Base-by-base conservation (phyloP, 1,140 invertebrate species). In the Galendromus occidentalis region DNA sequence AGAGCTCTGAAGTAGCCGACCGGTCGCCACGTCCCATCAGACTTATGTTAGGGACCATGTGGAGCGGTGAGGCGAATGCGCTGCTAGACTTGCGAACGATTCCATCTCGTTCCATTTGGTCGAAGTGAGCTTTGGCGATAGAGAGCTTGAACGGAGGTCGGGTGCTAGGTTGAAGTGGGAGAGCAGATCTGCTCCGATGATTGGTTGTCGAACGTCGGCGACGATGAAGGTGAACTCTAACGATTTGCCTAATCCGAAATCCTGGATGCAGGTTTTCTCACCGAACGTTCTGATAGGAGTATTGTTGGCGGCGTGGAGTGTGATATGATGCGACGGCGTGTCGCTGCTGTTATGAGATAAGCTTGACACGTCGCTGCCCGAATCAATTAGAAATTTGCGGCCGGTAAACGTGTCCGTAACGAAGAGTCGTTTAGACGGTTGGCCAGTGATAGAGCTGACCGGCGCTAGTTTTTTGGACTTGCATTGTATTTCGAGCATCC, bases 1-100 rank as follows among this genome's bases (percentile, higher is more conserved):
- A 80, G 66, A 17, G 64, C 44, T 6, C 75, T 68, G 66, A 77
- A 81, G 69, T 80, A 78, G 0, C 77, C 75, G 66, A 73, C 76
- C 0, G 73, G 69, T 29, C 79, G 66, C 68, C 71, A 76, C 7
- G 66, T 65, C 6, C 72, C 74, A 65, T 73, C 69, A 63, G 71
- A 69, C 65, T 80, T n/a, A n/a, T n/a, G n/a, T n/a, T 80, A 7
- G 68, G 69, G 0, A 76, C 75, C 55, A 80, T 70, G 66, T 77
- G 74, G 2, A 79, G 66, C 18, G 76, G 75, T 4, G 73, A 75
- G 17, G 76, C 71, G 77, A 77, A 81, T 25, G 74, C 64, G 64
- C 72, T 73, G 14, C 71, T 72, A 0, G 75, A 76, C 1, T 69
- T 73, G 7, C 73, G 68, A 29, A 72, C 70, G 20, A 75, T 73